Percentiles rank a stretch among this genome's conserved stretches.
Evolutionary conservation across 1,140 invertebrate species (phyloP).

Genomic region (Littorina saxatilis): DNA sequence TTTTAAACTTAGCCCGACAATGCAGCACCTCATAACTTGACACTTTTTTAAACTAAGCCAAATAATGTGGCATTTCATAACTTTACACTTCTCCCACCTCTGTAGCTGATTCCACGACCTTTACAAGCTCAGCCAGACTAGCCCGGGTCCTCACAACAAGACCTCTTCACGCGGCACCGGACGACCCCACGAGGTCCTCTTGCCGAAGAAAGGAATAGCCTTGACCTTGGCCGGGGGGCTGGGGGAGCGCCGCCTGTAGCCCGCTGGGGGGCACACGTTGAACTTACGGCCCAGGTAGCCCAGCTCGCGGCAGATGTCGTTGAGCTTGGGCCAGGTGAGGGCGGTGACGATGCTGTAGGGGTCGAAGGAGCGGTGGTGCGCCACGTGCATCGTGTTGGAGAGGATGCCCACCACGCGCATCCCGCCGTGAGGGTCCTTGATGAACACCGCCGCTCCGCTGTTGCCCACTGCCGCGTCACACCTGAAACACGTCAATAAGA

Average conservation of each 20-base stretch:
- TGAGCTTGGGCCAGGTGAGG: constrained; percentile 60
- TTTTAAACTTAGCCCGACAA: no score
- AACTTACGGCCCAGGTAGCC: constrained; percentile 48
- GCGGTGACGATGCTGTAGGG: constrained; percentile 60
- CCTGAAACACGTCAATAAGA: constrained; percentile 1
- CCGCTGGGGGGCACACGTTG: constrained; percentile 50
- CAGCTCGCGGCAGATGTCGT: constrained; percentile 63
- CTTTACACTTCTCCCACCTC: no score
- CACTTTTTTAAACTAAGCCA: no score
- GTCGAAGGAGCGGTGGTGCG: constrained; percentile 31
- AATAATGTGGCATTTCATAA: no score
- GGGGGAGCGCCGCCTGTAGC: constrained; percentile 13
- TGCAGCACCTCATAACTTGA: no score
- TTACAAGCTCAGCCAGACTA: no score
- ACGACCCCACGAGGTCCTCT: not conserved
- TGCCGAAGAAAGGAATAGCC: constrained; percentile 49
- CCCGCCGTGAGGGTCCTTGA: constrained; percentile 48
- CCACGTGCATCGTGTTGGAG: constrained; percentile 56
- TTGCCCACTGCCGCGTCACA: constrained; percentile 63
- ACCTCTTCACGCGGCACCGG: not conserved
- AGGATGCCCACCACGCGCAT: constrained; percentile 60
- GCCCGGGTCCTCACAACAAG: no score
- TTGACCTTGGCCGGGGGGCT: constrained; percentile 9
- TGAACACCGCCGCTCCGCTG: constrained; percentile 61
- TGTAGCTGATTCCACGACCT: no score